A percentile compares a stretch with the other conserved stretches of the same genome.
phyloP scores from a whole-genome alignment of 2,888 invertebrate species.

The Colostygia pectinataria region DNA sequence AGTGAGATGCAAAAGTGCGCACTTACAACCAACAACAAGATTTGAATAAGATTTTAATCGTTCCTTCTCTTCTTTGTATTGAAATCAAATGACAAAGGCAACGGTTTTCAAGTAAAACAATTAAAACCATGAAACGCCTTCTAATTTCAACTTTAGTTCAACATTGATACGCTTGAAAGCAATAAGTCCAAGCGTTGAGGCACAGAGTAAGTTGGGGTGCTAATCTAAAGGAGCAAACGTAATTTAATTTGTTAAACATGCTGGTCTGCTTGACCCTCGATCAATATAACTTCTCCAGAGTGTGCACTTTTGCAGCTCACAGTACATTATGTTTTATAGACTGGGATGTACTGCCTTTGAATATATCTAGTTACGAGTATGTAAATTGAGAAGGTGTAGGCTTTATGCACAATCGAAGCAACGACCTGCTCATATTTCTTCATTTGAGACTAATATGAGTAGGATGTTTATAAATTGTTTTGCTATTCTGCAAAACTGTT shows the following conservation, averaged over 20 bases:
- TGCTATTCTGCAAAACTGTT: conserved; percentile 19
- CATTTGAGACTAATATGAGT: conserved; percentile 22
- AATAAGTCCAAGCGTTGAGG: too few relatives aligned
- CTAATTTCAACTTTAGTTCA: too few relatives aligned
- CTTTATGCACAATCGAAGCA: conserved; percentile 22
- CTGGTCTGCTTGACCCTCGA: neutral
- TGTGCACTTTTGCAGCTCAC: conserved; percentile 2
- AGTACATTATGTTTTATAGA: conserved; percentile 30
- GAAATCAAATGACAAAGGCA: too few relatives aligned
- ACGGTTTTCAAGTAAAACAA: too few relatives aligned
- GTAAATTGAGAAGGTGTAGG: conserved; percentile 30
- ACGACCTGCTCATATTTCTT: conserved; percentile 23
- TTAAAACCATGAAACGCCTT: too few relatives aligned
- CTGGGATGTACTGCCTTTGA: conserved; percentile 29
- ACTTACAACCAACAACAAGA: too few relatives aligned
- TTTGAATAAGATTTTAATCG: too few relatives aligned
- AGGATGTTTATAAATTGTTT: conserved; percentile 18
- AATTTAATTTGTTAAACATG: too few relatives aligned
- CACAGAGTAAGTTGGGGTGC: too few relatives aligned
- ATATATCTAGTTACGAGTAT: conserved; percentile 31
- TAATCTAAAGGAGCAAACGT: too few relatives aligned
- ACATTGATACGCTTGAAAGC: too few relatives aligned
- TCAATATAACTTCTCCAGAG: neutral
- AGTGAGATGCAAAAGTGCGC: conserved; percentile 2
- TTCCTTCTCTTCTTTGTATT: too few relatives aligned